These are phyloP conservation scores for Malurus cyaneus DNA, from an alignment of 2,113 vertebrate species.

Conservation along the genomic window DNA sequence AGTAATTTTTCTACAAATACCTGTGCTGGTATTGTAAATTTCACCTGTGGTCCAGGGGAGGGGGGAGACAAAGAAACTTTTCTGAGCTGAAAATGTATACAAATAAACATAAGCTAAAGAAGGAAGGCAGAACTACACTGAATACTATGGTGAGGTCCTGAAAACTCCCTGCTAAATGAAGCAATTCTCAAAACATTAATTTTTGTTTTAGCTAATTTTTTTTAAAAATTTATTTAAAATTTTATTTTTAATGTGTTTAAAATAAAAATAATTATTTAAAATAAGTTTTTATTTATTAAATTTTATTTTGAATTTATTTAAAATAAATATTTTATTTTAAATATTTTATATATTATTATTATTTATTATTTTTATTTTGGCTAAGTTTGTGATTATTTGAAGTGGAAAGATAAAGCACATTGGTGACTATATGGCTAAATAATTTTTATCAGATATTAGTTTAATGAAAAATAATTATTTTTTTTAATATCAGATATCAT, in stretches of 20 bases:
- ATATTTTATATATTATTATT: no score
- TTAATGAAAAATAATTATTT: background rate
- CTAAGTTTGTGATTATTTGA: background rate
- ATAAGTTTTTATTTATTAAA: no score
- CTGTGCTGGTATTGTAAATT: background rate
- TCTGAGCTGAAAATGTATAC: constrained; percentile 2
- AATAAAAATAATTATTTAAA: no score
- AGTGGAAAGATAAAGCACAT: background rate
- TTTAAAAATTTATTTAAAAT: no score
- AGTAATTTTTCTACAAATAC: background rate
- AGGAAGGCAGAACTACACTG: background rate
- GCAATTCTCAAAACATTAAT: constrained; percentile 59
- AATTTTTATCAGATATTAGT: background rate
- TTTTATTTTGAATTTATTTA: no score
- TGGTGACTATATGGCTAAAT: background rate
- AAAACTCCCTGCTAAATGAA: constrained; percentile 63
- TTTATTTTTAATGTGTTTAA: no score
- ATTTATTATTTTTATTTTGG: background rate
- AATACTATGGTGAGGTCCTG: background rate
- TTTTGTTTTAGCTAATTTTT: no score
- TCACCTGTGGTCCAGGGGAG: background rate
- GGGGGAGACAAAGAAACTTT: background rate
- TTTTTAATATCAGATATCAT: background rate
- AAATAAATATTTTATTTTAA: no score
- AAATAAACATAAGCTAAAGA: constrained; percentile 49